Evolutionary conservation across 2,888 invertebrate genomes (phyloP).

Genomic region (Hypolimnas misippus): DNA sequence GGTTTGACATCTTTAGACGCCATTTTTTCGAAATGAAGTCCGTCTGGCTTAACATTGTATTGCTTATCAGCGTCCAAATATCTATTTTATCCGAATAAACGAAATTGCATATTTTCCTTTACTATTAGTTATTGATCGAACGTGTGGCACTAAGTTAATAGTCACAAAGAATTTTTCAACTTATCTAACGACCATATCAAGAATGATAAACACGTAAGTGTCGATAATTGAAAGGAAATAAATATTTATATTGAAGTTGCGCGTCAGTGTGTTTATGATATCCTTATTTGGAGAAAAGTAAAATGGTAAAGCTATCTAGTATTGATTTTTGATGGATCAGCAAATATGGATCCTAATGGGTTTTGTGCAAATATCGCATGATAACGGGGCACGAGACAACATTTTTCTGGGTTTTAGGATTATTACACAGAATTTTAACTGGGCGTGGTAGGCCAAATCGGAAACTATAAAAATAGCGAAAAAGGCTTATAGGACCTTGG

Average conservation of each 20-base stretch:
- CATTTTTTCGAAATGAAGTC: no score
- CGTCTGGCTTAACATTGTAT: no score
- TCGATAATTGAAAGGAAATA: slow-evolving; percentile 41
- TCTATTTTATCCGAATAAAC: no score
- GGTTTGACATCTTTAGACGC: no score
- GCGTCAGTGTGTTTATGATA: slow-evolving; percentile 32
- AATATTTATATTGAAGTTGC: slow-evolving; percentile 32
- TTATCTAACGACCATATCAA: slow-evolving; percentile 15
- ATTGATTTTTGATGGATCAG: slow-evolving; percentile 20
- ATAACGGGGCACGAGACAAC: slow-evolving; percentile 26
- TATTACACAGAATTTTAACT: no score
- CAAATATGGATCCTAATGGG: slow-evolving; percentile 23
- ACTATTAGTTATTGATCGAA: no score
- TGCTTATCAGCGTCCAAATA: no score
- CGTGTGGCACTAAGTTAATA: background rate
- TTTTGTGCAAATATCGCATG: slow-evolving; percentile 20
- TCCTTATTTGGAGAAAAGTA: slow-evolving; percentile 29
- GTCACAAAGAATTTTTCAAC: background rate
- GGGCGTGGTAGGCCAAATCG: no score
- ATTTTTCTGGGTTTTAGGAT: background rate
- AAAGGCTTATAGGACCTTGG: background rate
- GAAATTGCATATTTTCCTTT: no score
- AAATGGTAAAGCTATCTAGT: slow-evolving; percentile 27
- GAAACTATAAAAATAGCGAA: no score
- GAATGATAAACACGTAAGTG: slow-evolving; percentile 26